Percentiles rank a stretch among this genome's conserved stretches.
phyloP scores from a whole-genome alignment of 2,888 invertebrate species.

The Oxyscelio sp. region DNA sequence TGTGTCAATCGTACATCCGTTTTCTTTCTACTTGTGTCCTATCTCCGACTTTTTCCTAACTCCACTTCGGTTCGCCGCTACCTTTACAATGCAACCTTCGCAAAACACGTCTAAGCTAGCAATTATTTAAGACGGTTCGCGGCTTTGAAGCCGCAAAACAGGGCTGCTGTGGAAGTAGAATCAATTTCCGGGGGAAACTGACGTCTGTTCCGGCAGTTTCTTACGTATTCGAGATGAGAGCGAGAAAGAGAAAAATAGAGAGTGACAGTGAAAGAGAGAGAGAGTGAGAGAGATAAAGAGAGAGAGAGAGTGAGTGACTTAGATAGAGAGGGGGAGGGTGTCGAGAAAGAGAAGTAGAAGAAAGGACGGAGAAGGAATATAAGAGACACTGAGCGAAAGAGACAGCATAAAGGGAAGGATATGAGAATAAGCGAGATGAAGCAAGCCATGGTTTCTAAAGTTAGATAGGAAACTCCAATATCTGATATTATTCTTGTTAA shows the following conservation, averaged over 20 bases:
- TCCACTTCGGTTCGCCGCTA: slow-evolving; percentile 47
- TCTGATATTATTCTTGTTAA: slow-evolving; percentile 76
- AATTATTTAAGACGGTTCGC: slow-evolving; percentile 83
- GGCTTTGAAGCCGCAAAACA: slow-evolving; percentile 80
- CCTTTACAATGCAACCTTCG: slow-evolving; percentile 62
- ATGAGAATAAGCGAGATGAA: slow-evolving; percentile 44
- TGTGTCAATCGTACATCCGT: slow-evolving; percentile 56
- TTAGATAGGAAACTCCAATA: slow-evolving; percentile 74
- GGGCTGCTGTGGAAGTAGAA: slow-evolving; percentile 71
- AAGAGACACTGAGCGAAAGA: slow-evolving; percentile 35
- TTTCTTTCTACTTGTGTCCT: slow-evolving; percentile 32
- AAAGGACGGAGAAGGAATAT: slow-evolving; percentile 33
- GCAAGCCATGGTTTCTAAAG: slow-evolving; percentile 54
- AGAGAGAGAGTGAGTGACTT: too few relatives aligned
- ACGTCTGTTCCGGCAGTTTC: slow-evolving; percentile 79
- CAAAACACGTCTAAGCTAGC: slow-evolving; percentile 80
- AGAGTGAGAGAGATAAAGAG: slow-evolving; percentile 40
- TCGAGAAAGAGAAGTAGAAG: slow-evolving; percentile 15
- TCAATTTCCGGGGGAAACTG: slow-evolving; percentile 79
- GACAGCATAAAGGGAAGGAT: slow-evolving; percentile 11
- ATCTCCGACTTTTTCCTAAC: slow-evolving; percentile 49
- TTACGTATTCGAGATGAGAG: slow-evolving; percentile 64
- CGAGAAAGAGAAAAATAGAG: slow-evolving; percentile 43
- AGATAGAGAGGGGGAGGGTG: too few relatives aligned
- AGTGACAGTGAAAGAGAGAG: slow-evolving; percentile 43